Percentiles rank a stretch among this genome's conserved stretches.
Evolutionary conservation across 2,113 vertebrate species (phyloP).

Genomic region (Erpornis zantholeuca): DNA sequence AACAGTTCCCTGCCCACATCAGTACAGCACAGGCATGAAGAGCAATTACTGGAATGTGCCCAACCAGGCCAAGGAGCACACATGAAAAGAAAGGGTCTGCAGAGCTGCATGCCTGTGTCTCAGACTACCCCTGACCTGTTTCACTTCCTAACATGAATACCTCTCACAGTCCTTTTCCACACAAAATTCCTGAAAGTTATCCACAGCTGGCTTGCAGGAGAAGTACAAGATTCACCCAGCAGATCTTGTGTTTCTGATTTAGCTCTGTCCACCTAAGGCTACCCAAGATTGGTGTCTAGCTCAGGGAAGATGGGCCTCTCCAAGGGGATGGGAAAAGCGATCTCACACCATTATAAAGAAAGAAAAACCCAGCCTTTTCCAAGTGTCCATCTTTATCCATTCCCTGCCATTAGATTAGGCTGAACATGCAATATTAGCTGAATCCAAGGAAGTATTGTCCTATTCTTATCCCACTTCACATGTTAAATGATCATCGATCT

Average conservation of each 20-base stretch:
- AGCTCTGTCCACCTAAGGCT: neutral
- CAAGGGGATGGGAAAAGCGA: neutral
- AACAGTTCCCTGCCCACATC: neutral
- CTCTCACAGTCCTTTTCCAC: neutral
- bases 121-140: neutral
- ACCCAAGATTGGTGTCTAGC: neutral
- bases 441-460: neutral
- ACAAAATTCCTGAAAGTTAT: neutral
- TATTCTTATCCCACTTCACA: neutral
- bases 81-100: fast-evolving
- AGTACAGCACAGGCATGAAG: fast-evolving
- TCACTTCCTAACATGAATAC: neutral
- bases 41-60: neutral
- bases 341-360: neutral
- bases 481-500: neutral
- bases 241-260: neutral
- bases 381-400: neutral
- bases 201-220: neutral
- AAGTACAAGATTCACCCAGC: neutral
- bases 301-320: neutral
- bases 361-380: neutral
- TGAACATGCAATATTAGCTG: neutral
- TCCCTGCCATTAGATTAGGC: neutral
- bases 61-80: neutral
- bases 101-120: neutral